Evolutionary conservation across 2,888 invertebrate species (phyloP), one percentile per base, ranked within the genome.

Genomic region (Drosophila lutescens): DNA sequence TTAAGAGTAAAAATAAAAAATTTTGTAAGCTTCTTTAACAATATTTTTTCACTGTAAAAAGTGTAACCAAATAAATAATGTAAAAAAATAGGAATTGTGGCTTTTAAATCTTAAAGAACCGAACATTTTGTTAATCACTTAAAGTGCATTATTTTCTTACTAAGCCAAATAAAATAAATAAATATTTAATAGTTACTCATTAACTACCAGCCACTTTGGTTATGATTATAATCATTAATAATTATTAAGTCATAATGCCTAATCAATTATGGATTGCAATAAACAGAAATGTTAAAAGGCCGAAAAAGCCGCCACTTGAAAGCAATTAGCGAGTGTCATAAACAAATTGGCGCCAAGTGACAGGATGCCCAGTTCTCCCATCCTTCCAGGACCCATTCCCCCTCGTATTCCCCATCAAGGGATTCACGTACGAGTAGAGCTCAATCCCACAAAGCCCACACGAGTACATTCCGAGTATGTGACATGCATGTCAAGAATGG

Each of bases 321-420:
- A 72, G 57, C 74, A 78, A 88, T 83, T 83, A 74, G 67, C 46
- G 44, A 30, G 53, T 51, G 59, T 56, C 74, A 68, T 83, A 83
- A 80, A 83, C 84, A 83, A 86, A 86, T 86, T 73, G 78, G 67
- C 81, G 86, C 78, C 86, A 74, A 78, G 43, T 51, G 60, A 26
- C 55, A 58, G 41, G n/a, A 46, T 43, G 10, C 26, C 36, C 5
- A 5, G 57, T 13, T 2, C 7, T 7, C n/a, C 15, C 66, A 20
- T 53, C 17, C 44, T 43, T 43, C 41, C 44, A 32, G 44, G 44
- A 47, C 30, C 30, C 26, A 6, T 26, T n/a, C n/a, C 26, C 30
- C 30, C 8, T 30, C 30, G 7, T 3, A 30, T 23, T 49, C 54
- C 38, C 62, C 62, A 62, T 5, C 57, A 57, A 70, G 62, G 70